These are phyloP conservation scores for Neogale vison DNA, from an alignment of 2,113 vertebrate species.

Conservation along the genomic window DNA sequence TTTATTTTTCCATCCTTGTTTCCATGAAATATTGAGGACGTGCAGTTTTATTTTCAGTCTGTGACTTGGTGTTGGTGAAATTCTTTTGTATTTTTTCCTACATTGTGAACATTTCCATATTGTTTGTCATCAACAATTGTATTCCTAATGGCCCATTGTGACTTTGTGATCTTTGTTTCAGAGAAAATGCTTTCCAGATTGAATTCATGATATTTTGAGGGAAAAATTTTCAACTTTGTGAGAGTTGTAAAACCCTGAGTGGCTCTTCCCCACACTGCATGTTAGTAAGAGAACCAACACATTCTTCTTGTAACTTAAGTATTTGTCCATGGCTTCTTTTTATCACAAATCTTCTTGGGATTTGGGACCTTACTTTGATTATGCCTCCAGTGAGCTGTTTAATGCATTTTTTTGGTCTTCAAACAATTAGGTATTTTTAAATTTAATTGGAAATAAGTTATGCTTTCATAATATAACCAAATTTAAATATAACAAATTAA, in stretches of 20 bases:
- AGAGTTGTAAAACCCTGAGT: constrained; percentile 45
- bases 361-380: constrained; percentile 55
- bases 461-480: constrained; percentile 18
- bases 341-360: constrained; percentile 39
- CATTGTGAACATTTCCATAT: constrained; percentile 38
- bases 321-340: constrained; percentile 38
- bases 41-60: constrained; percentile 60
- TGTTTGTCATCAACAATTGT: neutral
- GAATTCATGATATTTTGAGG: constrained; percentile 58
- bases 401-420: constrained; percentile 27
- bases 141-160: constrained; percentile 30
- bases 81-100: constrained; percentile 48
- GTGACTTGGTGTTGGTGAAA: constrained; percentile 45
- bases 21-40: constrained; percentile 41
- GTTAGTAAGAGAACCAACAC: neutral
- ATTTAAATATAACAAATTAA: neutral
- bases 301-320: constrained; percentile 36
- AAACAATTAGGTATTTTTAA: constrained; percentile 28
- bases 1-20: constrained; percentile 34
- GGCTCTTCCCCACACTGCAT: neutral
- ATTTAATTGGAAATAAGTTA: constrained; percentile 23
- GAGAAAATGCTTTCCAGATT: constrained; percentile 66
- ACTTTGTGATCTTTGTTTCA: constrained; percentile 29
- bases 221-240: constrained; percentile 33
- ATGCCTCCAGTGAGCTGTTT: constrained; percentile 49